Percentiles rank a stretch among this genome's conserved stretches.
Conservation (phyloP, 2,888 invertebrate genomes). For the Petrolisthes cinctipes region DNA sequence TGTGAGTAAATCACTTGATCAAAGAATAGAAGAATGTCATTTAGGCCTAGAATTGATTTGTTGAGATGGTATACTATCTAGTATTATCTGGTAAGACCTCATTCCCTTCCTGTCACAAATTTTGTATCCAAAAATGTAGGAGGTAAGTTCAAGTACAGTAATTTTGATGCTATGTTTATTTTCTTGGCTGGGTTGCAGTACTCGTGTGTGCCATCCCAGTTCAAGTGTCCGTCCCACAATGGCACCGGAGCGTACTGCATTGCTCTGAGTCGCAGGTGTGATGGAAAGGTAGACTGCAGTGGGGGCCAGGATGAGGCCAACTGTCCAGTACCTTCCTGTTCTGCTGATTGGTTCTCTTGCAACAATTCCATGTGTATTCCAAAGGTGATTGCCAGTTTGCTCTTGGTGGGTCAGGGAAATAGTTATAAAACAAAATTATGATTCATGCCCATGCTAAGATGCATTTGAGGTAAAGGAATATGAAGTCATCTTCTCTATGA, state of each 20-base stretch:
- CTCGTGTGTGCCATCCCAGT: conserved; percentile 79
- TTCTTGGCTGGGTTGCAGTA: conserved; percentile 71
- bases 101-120: not conserved
- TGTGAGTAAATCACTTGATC: too few species aligned
- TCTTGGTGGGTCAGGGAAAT: too few species aligned
- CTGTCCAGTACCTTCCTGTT: conserved; percentile 73
- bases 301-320: conserved; percentile 79
- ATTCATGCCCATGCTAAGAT: too few species aligned
- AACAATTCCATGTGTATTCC: conserved; percentile 82
- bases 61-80: too few species aligned
- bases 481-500: too few species aligned
- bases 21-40: too few species aligned
- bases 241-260: conserved; percentile 77
- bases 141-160: not conserved
- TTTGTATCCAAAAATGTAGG: not conserved
- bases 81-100: not conserved
- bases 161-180: not conserved
- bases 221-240: conserved; percentile 78
- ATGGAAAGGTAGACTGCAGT: conserved; percentile 78
- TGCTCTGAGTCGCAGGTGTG: conserved; percentile 77
- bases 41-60: too few species aligned
- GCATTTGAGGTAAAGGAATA: too few species aligned
- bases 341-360: conserved; percentile 75
- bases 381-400: conserved; percentile 16
- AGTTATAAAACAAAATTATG: too few species aligned